Conservation (phyloP, 1,140 invertebrate species). For the Lordiphosa collinella region DNA sequence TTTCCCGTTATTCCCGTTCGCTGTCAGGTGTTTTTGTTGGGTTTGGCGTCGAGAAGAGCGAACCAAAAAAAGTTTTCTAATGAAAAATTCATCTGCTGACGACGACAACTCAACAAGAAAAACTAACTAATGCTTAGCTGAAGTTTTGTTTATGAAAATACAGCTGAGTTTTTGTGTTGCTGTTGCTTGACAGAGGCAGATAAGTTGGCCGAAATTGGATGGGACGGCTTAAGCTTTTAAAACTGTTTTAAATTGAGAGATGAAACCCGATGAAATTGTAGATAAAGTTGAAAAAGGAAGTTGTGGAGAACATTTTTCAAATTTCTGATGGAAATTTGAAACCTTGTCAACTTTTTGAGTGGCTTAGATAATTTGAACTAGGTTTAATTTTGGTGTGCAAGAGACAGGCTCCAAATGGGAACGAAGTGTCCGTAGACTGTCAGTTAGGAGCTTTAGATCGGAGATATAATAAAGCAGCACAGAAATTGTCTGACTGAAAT, state of each 20-base stretch:
- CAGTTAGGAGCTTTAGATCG: too few relatives aligned
- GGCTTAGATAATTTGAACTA: too few relatives aligned
- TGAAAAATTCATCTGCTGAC: constrained; percentile 56
- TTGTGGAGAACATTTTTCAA: too few relatives aligned
- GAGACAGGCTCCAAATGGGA: too few relatives aligned
- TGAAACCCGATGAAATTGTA: background rate
- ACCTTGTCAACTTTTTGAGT: too few relatives aligned
- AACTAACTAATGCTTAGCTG: constrained; percentile 29
- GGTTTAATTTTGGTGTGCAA: too few relatives aligned
- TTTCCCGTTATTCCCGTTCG: constrained; percentile 6
- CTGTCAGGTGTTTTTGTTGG: constrained; percentile 29
- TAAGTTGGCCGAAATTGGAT: constrained; percentile 13
- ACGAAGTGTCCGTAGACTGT: too few relatives aligned
- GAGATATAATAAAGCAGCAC: too few relatives aligned
- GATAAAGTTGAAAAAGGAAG: background rate
- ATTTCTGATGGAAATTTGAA: too few relatives aligned
- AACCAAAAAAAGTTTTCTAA: constrained; percentile 49
- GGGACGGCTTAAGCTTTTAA: constrained; percentile 10
- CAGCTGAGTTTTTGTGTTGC: constrained; percentile 21
- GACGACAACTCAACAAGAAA: constrained; percentile 10
- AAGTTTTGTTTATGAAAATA: constrained; percentile 47
- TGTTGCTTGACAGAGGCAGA: constrained; percentile 3
- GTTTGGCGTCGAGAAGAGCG: background rate
- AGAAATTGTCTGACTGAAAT: too few relatives aligned
- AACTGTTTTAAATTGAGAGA: background rate